These are phyloP conservation scores for Pongo pygmaeus DNA, from an alignment of 2,113 vertebrate genomes.

Conservation along the genomic window DNA sequence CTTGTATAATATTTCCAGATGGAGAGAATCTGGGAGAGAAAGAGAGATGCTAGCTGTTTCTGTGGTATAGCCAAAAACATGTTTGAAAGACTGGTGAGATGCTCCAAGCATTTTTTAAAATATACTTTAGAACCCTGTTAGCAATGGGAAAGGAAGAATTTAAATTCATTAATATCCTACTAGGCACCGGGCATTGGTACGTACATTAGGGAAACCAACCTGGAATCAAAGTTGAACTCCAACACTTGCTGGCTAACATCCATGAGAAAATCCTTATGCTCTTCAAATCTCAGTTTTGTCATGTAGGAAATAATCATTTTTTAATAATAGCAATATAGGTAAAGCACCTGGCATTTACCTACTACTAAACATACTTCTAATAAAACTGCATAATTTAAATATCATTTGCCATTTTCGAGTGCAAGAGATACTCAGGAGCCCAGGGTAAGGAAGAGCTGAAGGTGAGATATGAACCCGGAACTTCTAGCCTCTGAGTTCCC, in stretches of 20 bases:
- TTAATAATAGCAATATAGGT: background rate
- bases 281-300: background rate
- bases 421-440: background rate
- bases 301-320: background rate
- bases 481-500: background rate
- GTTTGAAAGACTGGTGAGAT: background rate
- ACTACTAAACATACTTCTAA: background rate
- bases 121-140: background rate
- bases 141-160: background rate
- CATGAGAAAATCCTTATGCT: background rate
- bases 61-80: background rate
- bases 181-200: too few species aligned
- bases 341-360: background rate
- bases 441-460: background rate
- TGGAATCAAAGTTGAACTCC: background rate
- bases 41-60: background rate
- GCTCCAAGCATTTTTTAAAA: background rate
- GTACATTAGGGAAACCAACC: too few species aligned
- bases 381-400: background rate
- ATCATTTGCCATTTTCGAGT: background rate
- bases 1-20: conserved; percentile 68
- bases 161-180: background rate
- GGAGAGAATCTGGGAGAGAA: background rate
- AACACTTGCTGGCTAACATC: background rate
- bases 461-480: background rate